Conservation (phyloP, 2,888 invertebrate species). For the Ditula angustiorana region DNA sequence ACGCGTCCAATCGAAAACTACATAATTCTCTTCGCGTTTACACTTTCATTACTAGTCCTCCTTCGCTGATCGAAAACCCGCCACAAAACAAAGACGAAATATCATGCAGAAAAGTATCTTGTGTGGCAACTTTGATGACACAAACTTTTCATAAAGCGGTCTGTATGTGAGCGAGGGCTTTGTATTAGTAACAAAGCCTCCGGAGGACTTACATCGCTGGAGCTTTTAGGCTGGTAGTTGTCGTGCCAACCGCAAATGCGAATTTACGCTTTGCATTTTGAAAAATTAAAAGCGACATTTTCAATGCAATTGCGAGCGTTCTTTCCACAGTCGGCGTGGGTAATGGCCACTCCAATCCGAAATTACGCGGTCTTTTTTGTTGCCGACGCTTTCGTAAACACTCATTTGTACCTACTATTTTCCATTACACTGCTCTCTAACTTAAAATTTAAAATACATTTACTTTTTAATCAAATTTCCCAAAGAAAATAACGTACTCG, state of each 20-base stretch:
- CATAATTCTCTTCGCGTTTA: background rate
- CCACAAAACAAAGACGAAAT: slow-evolving; percentile 13
- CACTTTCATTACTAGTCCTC: background rate
- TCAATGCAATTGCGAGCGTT: slow-evolving; percentile 79
- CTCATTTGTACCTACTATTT: slow-evolving; percentile 65
- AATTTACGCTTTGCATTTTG: slow-evolving; percentile 82
- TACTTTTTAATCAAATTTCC: slow-evolving; percentile 21
- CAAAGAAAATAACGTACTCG: background rate
- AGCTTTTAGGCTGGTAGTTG: slow-evolving; percentile 81
- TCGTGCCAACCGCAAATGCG: slow-evolving; percentile 75
- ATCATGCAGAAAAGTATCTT: slow-evolving; percentile 22
- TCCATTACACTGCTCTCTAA: slow-evolving; percentile 55
- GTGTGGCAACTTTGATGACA: slow-evolving; percentile 45
- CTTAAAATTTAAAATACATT: slow-evolving; percentile 40
- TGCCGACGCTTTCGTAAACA: slow-evolving; percentile 73
- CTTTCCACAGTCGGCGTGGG: slow-evolving; percentile 74
- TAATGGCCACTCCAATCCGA: slow-evolving; percentile 82
- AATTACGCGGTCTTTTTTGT: slow-evolving; percentile 65
- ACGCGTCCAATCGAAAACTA: slow-evolving; percentile 1
- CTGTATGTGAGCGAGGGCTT: slow-evolving; percentile 71
- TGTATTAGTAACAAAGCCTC: slow-evolving; percentile 78
- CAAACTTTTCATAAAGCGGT: slow-evolving; percentile 72
- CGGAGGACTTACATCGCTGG: slow-evolving; percentile 64
- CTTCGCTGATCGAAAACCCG: slow-evolving; percentile 6
- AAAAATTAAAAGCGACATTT: slow-evolving; percentile 83